A percentile compares a stretch with the other conserved stretches of the same genome.
Evolutionary conservation across 2,797 vertebrate species (phyloP).

Genomic region (Tinamus major): DNA sequence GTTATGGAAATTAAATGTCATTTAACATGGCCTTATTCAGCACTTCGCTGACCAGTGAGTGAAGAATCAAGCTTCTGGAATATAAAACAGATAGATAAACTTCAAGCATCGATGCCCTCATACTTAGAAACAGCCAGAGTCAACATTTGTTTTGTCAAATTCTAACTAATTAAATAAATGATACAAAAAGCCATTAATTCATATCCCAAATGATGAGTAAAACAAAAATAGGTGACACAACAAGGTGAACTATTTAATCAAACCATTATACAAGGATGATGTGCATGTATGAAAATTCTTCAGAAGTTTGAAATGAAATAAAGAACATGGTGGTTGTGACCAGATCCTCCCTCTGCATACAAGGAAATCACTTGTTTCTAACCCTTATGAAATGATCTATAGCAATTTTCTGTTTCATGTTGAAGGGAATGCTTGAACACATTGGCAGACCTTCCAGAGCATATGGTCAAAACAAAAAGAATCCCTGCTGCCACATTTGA

Average conservation of each 20-base stretch:
- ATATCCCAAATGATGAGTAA: neutral
- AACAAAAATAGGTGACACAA: constrained; percentile 6
- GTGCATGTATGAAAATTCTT: neutral
- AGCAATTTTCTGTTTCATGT: neutral
- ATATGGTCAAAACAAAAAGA: constrained; percentile 39
- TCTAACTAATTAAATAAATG: neutral
- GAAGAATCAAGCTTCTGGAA: constrained; percentile 22
- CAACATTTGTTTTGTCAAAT: neutral
- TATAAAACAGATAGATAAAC: constrained; percentile 24
- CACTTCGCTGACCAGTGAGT: rapidly evolving
- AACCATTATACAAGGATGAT: neutral
- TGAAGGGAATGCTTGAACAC: neutral
- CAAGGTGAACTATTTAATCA: constrained; percentile 8
- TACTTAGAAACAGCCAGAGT: neutral
- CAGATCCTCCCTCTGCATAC: neutral
- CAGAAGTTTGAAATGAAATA: neutral
- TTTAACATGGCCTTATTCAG: neutral
- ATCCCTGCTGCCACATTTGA: neutral
- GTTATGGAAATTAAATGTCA: constrained; percentile 37
- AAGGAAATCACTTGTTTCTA: neutral
- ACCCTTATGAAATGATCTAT: neutral
- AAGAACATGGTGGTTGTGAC: neutral
- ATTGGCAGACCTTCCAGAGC: constrained; percentile 10
- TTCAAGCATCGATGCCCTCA: neutral
- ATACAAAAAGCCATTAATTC: neutral